A percentile compares a stretch with the other conserved stretches of the same genome.
These are phyloP conservation scores for Halcyon senegalensis DNA, from an alignment of 2,113 vertebrate species.

Conservation along the genomic window DNA sequence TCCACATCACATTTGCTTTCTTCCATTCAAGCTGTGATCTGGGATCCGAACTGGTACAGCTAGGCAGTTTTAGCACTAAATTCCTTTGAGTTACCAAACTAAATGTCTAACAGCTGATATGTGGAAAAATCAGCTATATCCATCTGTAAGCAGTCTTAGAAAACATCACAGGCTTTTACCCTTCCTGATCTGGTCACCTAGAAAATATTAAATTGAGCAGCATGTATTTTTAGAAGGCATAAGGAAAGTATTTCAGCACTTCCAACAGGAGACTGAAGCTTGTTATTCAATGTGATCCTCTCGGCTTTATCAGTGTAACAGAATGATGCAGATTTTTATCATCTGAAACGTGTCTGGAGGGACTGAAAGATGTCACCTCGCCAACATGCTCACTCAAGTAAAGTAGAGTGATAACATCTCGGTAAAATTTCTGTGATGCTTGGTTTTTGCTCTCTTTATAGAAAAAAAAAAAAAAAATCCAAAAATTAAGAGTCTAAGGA, in stretches of 20 bases:
- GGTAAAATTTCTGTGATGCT: background rate
- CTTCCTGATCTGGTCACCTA: background rate
- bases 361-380: background rate
- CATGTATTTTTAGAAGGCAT: background rate
- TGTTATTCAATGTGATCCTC: background rate
- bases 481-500: background rate
- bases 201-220: background rate
- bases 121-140: background rate
- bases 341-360: conserved; percentile 28
- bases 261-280: background rate
- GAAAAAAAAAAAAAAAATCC: background rate
- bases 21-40: background rate
- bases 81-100: background rate
- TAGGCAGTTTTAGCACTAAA: background rate
- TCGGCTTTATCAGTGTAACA: background rate
- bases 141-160: background rate
- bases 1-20: background rate
- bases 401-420: conserved; percentile 6
- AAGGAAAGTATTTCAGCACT: background rate
- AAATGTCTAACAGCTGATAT: background rate
- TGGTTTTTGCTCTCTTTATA: background rate
- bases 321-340: conserved; percentile 40
- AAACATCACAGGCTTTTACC: background rate
- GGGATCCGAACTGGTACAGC: background rate
- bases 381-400: conserved; percentile 14